Evolutionary conservation across 92 coral and sea anemone genomes (phyloP).

Genomic region (Pocillopora grandis): DNA sequence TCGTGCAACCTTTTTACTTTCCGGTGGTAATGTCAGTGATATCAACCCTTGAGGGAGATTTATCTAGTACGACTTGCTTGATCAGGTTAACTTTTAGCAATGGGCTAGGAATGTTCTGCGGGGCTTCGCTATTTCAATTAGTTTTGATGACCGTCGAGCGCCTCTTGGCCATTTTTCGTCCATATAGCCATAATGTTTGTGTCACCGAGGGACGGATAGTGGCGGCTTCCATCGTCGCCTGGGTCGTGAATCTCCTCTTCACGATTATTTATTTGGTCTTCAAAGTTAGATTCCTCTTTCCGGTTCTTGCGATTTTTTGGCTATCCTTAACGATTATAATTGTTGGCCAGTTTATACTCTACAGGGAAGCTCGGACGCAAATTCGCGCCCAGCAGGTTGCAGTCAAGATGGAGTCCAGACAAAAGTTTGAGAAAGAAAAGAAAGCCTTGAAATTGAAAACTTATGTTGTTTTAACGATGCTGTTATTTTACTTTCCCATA

Average conservation of each 20-base stretch:
- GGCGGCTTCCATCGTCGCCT: not conserved
- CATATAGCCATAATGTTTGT: not conserved
- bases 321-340: not conserved
- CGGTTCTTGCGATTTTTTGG: not conserved
- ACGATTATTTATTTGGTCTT: not conserved
- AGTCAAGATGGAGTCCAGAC: not conserved
- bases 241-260: not conserved
- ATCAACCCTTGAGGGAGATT: not conserved
- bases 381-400: not conserved
- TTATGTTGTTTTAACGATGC: not conserved
- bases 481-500: not conserved
- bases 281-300: not conserved
- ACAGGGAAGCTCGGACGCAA: slow-evolving; percentile 5
- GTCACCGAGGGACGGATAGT: not conserved
- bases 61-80: not conserved
- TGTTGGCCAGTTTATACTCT: not conserved
- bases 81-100: not conserved
- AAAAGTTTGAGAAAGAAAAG: slow-evolving; percentile 8
- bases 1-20: no score
- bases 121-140: not conserved
- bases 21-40: not conserved
- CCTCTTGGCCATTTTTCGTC: slow-evolving; percentile 3
- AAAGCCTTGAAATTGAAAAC: slow-evolving; percentile 18
- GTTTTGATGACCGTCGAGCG: slow-evolving; percentile 6
- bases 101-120: not conserved